Evolutionary conservation across 2,797 vertebrate species (phyloP), one percentile per base, ranked within the genome.

Genomic region (Falco rusticolus): DNA sequence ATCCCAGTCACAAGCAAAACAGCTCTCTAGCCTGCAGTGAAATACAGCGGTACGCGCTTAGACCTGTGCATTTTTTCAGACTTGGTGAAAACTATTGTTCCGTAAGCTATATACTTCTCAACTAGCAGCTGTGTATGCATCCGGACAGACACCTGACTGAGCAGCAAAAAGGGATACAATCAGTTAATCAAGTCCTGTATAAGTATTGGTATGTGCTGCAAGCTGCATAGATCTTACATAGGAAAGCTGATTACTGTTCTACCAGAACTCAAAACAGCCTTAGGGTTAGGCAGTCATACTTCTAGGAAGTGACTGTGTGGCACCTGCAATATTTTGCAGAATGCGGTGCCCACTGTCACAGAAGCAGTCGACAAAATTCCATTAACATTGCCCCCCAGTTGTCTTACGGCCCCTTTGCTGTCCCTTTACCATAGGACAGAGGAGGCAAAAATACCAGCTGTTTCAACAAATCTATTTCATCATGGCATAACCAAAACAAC

Each of bases 11-110:
- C 10, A 61, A 68, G 25, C 43, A 70, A 50, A n/a, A 39, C 0
- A 2, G 1, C 2, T 78, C 20, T 69, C 53, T 20, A 68, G 18
- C 20, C 47, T 69, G 39, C 59, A 41, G 9, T 26, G 41, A 54
- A 71, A 74, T 21, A 64, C 0, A 1, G 11, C 8, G 13, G 10
- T 14, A 45, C 0, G 0, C 25, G 31, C 6, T 11, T 4, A 45
- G 64, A 77, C 8, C 13, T 29, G 29, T 83, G 47, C 2, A 2
- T 56, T 81, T 75, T 76, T 65, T 34, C 47, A 84, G 51, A 47
- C 33, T 16, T 14, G 0, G 25, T 21, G 33, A 57, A 89, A 92
- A 71, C 11, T 17, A 16, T 0, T 31, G 29, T 59, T 89, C 39
- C 80, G 26, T 80, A 47, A 74, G 17, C 29, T 70, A 6, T 19